Percentiles rank a stretch among this genome's conserved stretches.
phyloP scores from a whole-genome alignment of 2,797 vertebrate species.

The Myripristis jacobus region DNA sequence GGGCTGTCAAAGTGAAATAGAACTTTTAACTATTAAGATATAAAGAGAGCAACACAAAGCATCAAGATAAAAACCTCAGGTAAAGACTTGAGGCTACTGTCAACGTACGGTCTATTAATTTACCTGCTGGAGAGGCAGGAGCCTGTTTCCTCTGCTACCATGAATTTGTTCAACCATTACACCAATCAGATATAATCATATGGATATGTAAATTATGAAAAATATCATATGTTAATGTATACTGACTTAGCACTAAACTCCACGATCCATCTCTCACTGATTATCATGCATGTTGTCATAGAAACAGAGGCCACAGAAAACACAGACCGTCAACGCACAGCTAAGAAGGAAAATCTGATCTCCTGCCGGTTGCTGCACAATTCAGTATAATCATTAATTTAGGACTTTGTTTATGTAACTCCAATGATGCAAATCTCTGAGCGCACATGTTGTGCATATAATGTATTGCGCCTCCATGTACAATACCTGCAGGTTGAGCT shows the following conservation, averaged over 20 bases:
- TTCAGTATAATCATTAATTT: slow-evolving; percentile 34
- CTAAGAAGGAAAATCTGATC: slow-evolving; percentile 29
- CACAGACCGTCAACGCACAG: slow-evolving; percentile 23
- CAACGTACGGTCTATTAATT: not conserved
- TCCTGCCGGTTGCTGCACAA: slow-evolving; percentile 29
- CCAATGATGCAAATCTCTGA: slow-evolving; percentile 13
- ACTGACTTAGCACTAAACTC: slow-evolving; percentile 36
- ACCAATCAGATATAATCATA: slow-evolving; percentile 33
- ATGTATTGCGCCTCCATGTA: slow-evolving; percentile 10
- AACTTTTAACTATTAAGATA: slow-evolving; percentile 24
- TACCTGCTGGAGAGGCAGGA: not conserved
- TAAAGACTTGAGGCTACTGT: slow-evolving; percentile 3
- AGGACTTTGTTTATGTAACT: slow-evolving; percentile 11
- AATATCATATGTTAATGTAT: slow-evolving; percentile 26
- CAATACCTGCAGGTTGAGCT: slow-evolving; percentile 7
- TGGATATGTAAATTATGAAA: slow-evolving; percentile 27
- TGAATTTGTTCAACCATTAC: slow-evolving; percentile 15
- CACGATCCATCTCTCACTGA: slow-evolving; percentile 29
- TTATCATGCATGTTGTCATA: slow-evolving; percentile 64
- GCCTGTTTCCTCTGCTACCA: slow-evolving; percentile 1
- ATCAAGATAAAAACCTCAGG: slow-evolving; percentile 16
- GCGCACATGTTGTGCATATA: slow-evolving; percentile 19
- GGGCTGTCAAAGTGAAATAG: slow-evolving; percentile 22
- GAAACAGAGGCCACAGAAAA: slow-evolving; percentile 50
- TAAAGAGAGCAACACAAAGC: slow-evolving; percentile 21